A percentile compares a stretch with the other conserved stretches of the same genome.
Conservation (phyloP, 2,113 vertebrate genomes). For the Macquaria australasica region DNA sequence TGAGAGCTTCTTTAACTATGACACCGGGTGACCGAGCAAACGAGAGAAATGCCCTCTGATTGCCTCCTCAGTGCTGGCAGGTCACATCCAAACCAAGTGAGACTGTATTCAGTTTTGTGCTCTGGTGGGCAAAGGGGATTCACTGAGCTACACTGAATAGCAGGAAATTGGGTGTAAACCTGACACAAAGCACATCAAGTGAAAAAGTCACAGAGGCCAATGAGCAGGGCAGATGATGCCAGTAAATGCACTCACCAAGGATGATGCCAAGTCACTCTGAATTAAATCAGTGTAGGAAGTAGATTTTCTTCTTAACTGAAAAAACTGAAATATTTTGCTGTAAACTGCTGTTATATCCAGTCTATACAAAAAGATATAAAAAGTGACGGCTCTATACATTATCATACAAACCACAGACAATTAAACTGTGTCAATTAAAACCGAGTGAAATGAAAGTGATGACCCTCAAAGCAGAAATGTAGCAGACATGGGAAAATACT, state of each 20-base stretch:
- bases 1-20: not conserved
- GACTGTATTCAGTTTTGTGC: constrained; percentile 1
- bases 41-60: not conserved
- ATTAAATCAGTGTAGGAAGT: constrained; percentile 38
- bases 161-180: constrained; percentile 34
- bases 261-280: constrained; percentile 35
- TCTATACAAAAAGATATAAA: not conserved
- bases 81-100: constrained; percentile 8
- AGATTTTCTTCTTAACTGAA: not conserved
- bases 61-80: not conserved
- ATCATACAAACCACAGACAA: not conserved
- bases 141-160: not conserved
- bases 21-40: constrained; percentile 2
- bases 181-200: constrained; percentile 23
- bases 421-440: constrained; percentile 15
- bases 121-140: constrained; percentile 18
- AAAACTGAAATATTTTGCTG: not conserved
- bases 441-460: constrained; percentile 3
- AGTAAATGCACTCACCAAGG: not conserved
- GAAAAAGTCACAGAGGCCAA: constrained; percentile 17
- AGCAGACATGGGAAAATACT: not conserved
- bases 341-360: not conserved
- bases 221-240: constrained; percentile 33
- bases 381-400: not conserved
- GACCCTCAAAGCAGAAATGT: constrained; percentile 5